Conservation (phyloP, 2,888 invertebrate species). For the Netelia melanura region DNA sequence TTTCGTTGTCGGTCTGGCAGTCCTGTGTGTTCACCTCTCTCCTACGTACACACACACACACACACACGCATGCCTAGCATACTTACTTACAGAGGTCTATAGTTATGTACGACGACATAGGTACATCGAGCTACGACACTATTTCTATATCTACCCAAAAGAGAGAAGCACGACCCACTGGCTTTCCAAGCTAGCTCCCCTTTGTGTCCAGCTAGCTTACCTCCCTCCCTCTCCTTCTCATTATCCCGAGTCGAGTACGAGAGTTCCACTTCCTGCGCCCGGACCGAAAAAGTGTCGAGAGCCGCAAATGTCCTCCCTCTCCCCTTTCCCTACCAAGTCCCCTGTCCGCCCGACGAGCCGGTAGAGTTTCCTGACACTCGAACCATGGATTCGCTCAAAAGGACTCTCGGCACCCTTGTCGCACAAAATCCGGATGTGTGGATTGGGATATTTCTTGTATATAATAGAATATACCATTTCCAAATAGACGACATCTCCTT, state of each 20-base stretch:
- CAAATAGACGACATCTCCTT: neutral
- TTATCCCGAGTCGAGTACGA: conserved; percentile 70
- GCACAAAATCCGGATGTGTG: neutral
- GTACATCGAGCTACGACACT: conserved; percentile 5
- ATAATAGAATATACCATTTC: neutral
- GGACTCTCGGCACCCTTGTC: neutral
- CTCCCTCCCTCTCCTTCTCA: conserved; percentile 71
- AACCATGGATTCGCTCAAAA: conserved; percentile 1
- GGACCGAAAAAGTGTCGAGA: conserved; percentile 68
- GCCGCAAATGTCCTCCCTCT: conserved; percentile 13
- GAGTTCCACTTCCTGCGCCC: conserved; percentile 75
- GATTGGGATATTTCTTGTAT: neutral
- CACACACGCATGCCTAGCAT: neutral
- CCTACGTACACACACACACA: neutral
- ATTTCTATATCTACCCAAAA: conserved; percentile 1
- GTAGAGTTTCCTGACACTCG: neutral
- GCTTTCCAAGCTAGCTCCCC: conserved; percentile 74
- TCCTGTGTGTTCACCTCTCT: conserved; percentile 58
- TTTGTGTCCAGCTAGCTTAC: conserved; percentile 75
- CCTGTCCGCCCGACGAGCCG: no score
- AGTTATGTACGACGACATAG: conserved; percentile 20
- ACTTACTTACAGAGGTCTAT: neutral
- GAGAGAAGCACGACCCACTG: conserved; percentile 64
- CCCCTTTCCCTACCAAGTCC: conserved; percentile 8
- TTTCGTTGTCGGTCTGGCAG: conserved; percentile 74